Base-by-base conservation (phyloP, 2,113 vertebrate species). In the Apodemus speciosus region DNA sequence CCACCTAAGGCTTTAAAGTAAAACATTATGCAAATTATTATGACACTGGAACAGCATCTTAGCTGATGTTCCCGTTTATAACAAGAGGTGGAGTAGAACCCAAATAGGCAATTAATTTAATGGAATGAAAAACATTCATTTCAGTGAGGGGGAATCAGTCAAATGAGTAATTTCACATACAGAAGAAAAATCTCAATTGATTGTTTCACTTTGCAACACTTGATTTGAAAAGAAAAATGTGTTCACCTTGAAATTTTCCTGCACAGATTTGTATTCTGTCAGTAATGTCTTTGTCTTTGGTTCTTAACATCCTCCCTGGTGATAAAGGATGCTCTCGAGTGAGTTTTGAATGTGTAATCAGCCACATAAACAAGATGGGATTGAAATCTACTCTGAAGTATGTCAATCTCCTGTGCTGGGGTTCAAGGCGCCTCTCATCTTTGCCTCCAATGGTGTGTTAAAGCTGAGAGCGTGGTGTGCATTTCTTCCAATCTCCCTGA, bases 321-420 rank as follows among this genome's bases (percentile, higher is more conserved):
- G 86, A 96, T 96, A 88, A 94, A 83, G 9, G 60, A 79, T 92
- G 71, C 53, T 89, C 80, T 94, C 89, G 56, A 91, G 75, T 62
- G 76, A 90, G 40, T 64, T 75, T 85, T 94, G 95, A 94, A 93
- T 94, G 40, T 94, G 35, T 91, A 92, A 95, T 94, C 53, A 91
- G 69, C 15, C 91, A 76, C 92, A 83, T 86, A 94, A 96, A 92
- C 32, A 85, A 92, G 72, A 58, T 3, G 76, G 18, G 32, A 84
- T 35, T 92, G 76, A 94, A 86, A 95, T 77, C 84, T 92, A 80
- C 84, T 88, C 89, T 90, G 87, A 94, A 91, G 80, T 62, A 27
- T 96, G 77, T 89, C 89, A 73, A 0, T 92, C 79, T 89, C 91
- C n/a, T 80, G 58, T 93, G 53, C 30, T 81, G 84, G 87, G 15